Conservation (phyloP, 2,888 invertebrate genomes). For the Tanypteryx hageni region DNA sequence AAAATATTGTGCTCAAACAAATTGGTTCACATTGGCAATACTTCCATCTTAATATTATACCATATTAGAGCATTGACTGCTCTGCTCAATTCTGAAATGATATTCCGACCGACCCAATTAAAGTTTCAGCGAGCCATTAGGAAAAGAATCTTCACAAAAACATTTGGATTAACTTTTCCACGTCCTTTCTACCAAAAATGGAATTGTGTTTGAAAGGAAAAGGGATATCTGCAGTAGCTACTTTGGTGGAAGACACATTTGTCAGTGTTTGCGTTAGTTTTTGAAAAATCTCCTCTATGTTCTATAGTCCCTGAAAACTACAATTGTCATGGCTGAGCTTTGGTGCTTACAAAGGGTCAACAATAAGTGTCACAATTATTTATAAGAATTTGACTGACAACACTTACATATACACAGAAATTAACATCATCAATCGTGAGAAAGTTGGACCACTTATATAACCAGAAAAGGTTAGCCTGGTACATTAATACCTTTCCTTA, state of each 20-base stretch:
- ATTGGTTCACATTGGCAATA: neutral
- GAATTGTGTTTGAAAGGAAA: neutral
- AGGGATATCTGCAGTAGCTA: neutral
- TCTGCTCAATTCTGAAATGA: neutral
- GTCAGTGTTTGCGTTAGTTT: neutral
- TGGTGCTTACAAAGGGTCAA: slow-evolving; percentile 22
- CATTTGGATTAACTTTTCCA: neutral
- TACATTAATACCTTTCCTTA: slow-evolving; percentile 1
- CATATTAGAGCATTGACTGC: neutral
- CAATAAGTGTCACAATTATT: slow-evolving; percentile 37
- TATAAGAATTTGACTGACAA: neutral
- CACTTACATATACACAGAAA: slow-evolving; percentile 16
- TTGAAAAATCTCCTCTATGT: neutral
- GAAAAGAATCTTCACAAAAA: neutral
- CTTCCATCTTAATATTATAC: neutral
- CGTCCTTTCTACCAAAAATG: neutral
- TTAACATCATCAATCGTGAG: slow-evolving; percentile 13
- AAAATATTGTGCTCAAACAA: neutral
- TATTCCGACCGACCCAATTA: slow-evolving; percentile 34
- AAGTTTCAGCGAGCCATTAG: slow-evolving; percentile 37
- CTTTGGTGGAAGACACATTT: slow-evolving; percentile 59
- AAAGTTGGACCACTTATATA: slow-evolving; percentile 56
- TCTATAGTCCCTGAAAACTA: slow-evolving; percentile 21
- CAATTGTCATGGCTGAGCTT: slow-evolving; percentile 30
- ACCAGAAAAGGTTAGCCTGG: slow-evolving; percentile 37